Evolutionary conservation across 2,113 vertebrate genomes (phyloP).

Genomic region (Cyanoliseus patagonus): DNA sequence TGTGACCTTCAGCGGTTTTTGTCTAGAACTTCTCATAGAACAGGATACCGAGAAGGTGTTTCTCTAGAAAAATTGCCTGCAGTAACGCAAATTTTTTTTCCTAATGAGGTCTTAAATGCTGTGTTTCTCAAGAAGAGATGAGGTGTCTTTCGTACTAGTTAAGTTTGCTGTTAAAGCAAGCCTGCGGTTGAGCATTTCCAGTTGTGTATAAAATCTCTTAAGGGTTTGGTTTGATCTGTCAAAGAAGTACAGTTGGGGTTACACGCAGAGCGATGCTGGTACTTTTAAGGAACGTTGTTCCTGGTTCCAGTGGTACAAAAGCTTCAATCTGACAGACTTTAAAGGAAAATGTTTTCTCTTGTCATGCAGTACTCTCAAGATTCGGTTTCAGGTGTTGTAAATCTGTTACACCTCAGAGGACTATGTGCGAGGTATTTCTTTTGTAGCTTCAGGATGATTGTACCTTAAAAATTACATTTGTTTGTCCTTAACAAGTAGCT

Average conservation of each 20-base stretch:
- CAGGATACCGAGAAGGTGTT: background rate
- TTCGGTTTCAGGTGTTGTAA: background rate
- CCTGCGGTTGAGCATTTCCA: accelerated
- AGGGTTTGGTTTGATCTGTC: background rate
- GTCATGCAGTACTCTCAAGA: background rate
- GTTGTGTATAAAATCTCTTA: accelerated
- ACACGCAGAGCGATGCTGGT: accelerated
- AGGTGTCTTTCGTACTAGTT: accelerated
- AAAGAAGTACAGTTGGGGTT: accelerated
- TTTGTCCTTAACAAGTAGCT: background rate
- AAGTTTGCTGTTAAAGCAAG: background rate
- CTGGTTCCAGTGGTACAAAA: background rate
- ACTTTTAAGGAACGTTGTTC: background rate
- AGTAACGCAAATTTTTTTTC: background rate
- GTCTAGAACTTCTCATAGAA: background rate
- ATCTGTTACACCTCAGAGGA: background rate
- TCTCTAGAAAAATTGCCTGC: background rate
- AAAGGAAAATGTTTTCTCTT: background rate
- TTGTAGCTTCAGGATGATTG: accelerated
- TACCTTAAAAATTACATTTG: background rate
- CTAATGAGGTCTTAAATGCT: background rate
- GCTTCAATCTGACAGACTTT: background rate
- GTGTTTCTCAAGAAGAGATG: background rate
- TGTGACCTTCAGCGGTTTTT: background rate
- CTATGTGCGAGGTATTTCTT: accelerated